A percentile compares a stretch with the other conserved stretches of the same genome.
phyloP scores from a whole-genome alignment of 2,113 vertebrate species.

The Scomber scombrus region DNA sequence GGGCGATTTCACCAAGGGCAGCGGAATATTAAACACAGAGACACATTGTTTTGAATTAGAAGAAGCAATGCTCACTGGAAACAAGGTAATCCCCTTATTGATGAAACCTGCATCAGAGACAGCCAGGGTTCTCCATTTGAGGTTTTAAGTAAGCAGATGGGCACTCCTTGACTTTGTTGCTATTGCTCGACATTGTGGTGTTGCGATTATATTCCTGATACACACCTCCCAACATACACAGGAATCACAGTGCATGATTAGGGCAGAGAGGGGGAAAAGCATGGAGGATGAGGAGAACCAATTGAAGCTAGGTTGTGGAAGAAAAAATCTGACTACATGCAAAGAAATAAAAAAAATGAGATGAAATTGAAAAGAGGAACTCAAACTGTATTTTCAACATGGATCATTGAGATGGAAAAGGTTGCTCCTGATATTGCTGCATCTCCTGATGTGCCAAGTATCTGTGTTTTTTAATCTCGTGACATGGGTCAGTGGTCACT shows the following conservation, averaged over 20 bases:
- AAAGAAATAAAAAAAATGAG: neutral
- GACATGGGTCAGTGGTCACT: neutral
- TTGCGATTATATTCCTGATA: neutral
- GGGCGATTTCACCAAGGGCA: conserved; percentile 35
- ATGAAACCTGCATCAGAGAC: conserved; percentile 30
- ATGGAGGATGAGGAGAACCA: neutral
- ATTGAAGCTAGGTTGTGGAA: neutral
- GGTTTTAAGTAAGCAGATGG: neutral
- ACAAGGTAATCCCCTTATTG: conserved; percentile 41
- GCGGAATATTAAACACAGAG: conserved; percentile 24
- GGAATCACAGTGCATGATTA: neutral
- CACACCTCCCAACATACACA: conserved; percentile 5
- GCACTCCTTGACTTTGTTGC: conserved; percentile 37
- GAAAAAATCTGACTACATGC: neutral
- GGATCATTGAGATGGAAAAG: neutral
- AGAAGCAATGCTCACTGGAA: conserved; percentile 12
- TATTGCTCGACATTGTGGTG: conserved; percentile 4
- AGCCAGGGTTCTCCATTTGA: conserved; percentile 28
- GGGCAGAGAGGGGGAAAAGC: neutral
- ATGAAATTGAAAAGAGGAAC: neutral
- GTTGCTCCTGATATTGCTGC: neutral
- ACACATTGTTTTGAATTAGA: conserved; percentile 18
- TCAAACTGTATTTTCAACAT: neutral
- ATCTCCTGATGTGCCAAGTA: neutral
- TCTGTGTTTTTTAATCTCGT: conserved; percentile 1